These are phyloP conservation scores for Puma concolor DNA, from an alignment of 2,113 vertebrate species.

Conservation along the genomic window DNA sequence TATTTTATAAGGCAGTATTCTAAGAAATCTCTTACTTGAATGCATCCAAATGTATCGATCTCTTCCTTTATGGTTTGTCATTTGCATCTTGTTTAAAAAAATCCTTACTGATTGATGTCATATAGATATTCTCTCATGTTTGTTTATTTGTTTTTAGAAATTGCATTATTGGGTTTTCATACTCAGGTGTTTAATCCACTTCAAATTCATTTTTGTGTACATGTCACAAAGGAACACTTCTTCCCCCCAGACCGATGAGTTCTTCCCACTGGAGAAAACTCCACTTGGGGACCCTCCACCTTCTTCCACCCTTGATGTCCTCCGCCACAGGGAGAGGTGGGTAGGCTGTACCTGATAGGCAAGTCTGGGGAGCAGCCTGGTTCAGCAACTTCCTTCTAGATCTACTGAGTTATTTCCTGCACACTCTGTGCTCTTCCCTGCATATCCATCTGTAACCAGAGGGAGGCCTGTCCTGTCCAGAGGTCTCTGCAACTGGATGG, in stretches of 20 bases:
- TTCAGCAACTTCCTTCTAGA: not conserved
- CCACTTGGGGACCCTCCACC: fast-evolving
- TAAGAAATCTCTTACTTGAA: not conserved
- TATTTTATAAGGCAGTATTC: not conserved
- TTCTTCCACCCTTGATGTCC: not conserved
- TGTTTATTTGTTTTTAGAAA: not conserved
- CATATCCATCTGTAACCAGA: fast-evolving
- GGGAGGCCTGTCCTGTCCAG: not conserved
- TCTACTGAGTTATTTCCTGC: no score
- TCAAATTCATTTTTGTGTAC: not conserved
- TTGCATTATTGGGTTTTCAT: not conserved
- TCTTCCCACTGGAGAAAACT: not conserved
- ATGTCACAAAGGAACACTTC: not conserved
- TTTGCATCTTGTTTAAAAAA: not conserved
- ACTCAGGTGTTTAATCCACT: not conserved
- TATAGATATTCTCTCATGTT: no score
- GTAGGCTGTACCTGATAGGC: no score
- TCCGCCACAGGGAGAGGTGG: no score
- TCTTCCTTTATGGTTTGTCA: not conserved
- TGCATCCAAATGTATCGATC: no score
- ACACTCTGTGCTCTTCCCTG: not conserved
- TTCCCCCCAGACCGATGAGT: not conserved
- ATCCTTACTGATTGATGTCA: not conserved
- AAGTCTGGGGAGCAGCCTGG: not conserved
- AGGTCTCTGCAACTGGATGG: not conserved